These are phyloP conservation scores for Lerista edwardsae DNA, from an alignment of 2,797 vertebrate species.

Conservation along the genomic window DNA sequence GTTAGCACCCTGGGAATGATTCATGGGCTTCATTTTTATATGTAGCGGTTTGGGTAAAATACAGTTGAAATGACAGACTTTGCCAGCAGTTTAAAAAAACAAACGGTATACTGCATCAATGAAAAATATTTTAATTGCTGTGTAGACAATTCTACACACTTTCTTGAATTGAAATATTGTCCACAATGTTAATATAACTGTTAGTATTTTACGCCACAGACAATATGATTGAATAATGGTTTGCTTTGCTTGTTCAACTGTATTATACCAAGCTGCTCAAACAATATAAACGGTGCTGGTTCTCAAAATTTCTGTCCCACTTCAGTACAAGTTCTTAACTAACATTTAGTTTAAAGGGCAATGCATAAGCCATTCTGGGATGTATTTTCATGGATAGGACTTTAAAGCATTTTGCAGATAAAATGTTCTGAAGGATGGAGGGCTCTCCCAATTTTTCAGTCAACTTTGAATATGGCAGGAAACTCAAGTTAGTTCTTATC, in stretches of 20 bases:
- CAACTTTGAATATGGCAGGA: slow-evolving; percentile 25
- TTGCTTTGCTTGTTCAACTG: slow-evolving; percentile 5
- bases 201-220: not conserved
- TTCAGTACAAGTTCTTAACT: slow-evolving; percentile 13
- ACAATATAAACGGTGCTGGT: slow-evolving; percentile 15
- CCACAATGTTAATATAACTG: not conserved
- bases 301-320: slow-evolving; percentile 4
- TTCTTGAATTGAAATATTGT: not conserved
- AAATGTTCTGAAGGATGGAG: slow-evolving; percentile 30
- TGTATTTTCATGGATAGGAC: slow-evolving; percentile 56
- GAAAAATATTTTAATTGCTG: slow-evolving; percentile 8
- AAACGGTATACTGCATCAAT: not conserved
- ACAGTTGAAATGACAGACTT: not conserved
- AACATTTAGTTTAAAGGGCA: slow-evolving; percentile 14
- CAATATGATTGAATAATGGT: not conserved
- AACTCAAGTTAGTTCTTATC: slow-evolving; percentile 52
- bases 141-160: not conserved
- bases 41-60: not conserved
- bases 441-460: slow-evolving; percentile 3
- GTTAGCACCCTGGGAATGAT: not conserved
- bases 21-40: not conserved
- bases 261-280: not conserved
- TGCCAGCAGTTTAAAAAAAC: not conserved
- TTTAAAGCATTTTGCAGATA: slow-evolving; percentile 34
- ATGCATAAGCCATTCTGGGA: slow-evolving; percentile 17